Conservation (phyloP, 2,113 vertebrate species). For the Eretmochelys imbricata region DNA sequence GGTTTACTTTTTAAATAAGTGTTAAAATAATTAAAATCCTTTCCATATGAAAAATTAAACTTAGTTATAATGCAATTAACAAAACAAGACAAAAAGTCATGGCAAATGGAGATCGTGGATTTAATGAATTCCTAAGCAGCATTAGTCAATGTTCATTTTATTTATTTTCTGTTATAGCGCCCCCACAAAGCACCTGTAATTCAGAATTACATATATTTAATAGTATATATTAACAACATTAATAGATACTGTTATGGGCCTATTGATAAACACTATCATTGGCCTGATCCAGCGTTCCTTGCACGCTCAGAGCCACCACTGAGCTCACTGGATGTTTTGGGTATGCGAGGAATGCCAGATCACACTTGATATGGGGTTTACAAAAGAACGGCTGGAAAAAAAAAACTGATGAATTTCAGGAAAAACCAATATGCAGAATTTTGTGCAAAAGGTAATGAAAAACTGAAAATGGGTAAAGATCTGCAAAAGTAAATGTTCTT, state of each 20-base stretch:
- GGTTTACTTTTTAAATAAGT: background rate
- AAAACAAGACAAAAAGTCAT: background rate
- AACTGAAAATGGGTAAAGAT: background rate
- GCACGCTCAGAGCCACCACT: background rate
- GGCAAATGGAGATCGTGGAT: background rate
- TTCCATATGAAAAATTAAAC: background rate
- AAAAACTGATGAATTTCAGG: background rate
- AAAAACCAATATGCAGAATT: background rate
- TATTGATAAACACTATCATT: background rate
- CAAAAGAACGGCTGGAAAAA: background rate
- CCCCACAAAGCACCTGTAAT: background rate
- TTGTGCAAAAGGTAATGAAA: background rate
- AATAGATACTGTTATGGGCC: background rate
- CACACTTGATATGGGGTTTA: background rate
- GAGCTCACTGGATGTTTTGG: background rate
- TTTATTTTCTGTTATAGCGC: background rate
- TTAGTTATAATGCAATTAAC: no score
- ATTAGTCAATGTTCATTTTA: background rate
- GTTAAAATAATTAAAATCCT: background rate
- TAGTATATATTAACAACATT: background rate
- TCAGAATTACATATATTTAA: background rate
- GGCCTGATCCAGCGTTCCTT: background rate
- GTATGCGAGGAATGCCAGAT: background rate
- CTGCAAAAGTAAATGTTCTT: background rate
- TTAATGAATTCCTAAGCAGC: background rate